Evolutionary conservation across 1,140 invertebrate species (phyloP).

Genomic region (Pemphigus obesinymphae): DNA sequence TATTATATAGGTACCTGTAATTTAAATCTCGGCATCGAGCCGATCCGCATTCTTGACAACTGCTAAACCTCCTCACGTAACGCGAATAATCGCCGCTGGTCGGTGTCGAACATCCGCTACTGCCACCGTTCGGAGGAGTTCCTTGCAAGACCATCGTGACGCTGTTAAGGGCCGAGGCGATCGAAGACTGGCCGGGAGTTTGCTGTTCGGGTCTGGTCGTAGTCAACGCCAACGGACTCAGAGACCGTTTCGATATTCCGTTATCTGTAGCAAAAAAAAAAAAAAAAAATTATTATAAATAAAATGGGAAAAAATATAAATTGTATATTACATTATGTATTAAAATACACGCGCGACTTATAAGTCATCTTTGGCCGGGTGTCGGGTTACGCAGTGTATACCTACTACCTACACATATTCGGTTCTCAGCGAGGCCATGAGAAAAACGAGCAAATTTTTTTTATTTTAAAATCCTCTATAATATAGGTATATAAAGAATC

Average conservation of each 20-base stretch:
- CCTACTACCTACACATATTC: too few species aligned
- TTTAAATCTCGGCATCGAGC: constrained; percentile 75
- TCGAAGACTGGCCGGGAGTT: background rate
- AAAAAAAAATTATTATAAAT: background rate
- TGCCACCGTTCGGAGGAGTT: background rate
- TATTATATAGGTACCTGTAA: too few species aligned
- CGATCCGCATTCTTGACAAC: constrained; percentile 70
- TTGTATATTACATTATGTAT: background rate
- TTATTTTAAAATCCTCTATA: constrained; percentile 18
- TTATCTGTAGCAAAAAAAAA: background rate
- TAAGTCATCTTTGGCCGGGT: constrained; percentile 32
- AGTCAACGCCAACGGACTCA: constrained; percentile 19
- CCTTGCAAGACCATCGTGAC: constrained; percentile 24
- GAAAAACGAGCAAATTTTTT: constrained; percentile 36
- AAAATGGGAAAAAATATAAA: background rate
- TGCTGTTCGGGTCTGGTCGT: background rate
- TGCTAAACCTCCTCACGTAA: constrained; percentile 73
- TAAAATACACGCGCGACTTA: background rate
- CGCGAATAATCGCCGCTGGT: constrained; percentile 63
- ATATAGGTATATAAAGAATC: too few species aligned
- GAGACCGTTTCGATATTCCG: constrained; percentile 20
- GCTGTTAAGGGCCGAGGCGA: constrained; percentile 12
- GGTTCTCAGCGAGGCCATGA: constrained; percentile 32
- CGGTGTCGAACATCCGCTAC: background rate
- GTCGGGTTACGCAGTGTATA: constrained; percentile 12